Evolutionary conservation across 2,888 invertebrate genomes (phyloP).

Genomic region (Heliconius hortense): DNA sequence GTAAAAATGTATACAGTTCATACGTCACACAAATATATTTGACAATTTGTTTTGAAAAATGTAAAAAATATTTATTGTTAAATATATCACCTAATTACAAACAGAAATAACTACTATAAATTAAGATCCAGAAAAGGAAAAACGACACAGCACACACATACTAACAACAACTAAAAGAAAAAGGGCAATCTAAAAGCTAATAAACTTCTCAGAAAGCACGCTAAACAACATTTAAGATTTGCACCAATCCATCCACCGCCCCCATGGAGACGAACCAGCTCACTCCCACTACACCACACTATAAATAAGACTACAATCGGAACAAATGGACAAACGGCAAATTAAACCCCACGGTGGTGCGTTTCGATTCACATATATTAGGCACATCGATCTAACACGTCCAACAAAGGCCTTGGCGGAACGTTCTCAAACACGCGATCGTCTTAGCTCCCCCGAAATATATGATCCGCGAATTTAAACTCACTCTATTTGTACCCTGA

Average conservation of each 20-base stretch:
- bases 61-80: too few species aligned
- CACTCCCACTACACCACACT: constrained; percentile 53
- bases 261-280: constrained; percentile 44
- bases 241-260: constrained; percentile 41
- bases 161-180: background rate
- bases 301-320: constrained; percentile 79
- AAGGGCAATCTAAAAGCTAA: constrained; percentile 20
- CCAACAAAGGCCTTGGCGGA: constrained; percentile 70
- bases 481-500: constrained; percentile 23
- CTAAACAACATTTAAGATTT: constrained; percentile 31
- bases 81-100: too few species aligned
- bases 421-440: constrained; percentile 74
- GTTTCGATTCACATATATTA: constrained; percentile 78
- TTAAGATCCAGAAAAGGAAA: background rate
- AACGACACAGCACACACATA: background rate
- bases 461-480: constrained; percentile 30
- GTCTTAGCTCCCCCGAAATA: constrained; percentile 59
- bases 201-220: constrained; percentile 23
- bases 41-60: too few species aligned
- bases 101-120: background rate
- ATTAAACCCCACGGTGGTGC: constrained; percentile 69
- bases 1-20: too few species aligned
- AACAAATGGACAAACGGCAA: constrained; percentile 80
- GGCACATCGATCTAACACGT: constrained; percentile 78
- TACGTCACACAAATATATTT: too few species aligned